Evolutionary conservation across 2,113 vertebrate species (phyloP).

Genomic region (Pyrgilauda ruficollis): DNA sequence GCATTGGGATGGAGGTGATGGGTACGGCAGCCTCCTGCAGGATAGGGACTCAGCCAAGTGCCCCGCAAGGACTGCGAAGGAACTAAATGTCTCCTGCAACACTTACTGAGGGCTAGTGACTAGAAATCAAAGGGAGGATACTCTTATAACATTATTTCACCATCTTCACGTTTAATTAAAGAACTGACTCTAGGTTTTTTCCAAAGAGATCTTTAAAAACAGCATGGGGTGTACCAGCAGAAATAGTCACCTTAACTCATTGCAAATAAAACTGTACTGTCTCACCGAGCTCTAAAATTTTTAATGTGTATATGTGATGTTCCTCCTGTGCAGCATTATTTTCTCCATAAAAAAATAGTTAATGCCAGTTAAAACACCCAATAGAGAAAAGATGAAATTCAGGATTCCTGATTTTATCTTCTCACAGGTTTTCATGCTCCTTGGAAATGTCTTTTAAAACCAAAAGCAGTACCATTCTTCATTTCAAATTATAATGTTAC

Average conservation of each 20-base stretch:
- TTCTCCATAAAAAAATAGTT: not conserved
- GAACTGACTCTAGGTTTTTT: not conserved
- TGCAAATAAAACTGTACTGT: not conserved
- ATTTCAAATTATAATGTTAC: not conserved
- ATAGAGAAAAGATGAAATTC: not conserved
- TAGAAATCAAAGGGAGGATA: not conserved
- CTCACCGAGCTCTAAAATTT: not conserved
- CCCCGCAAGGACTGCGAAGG: not conserved
- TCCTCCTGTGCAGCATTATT: not conserved
- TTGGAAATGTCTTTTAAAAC: not conserved
- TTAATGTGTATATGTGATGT: not conserved
- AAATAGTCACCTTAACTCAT: not conserved
- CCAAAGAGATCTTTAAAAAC: not conserved
- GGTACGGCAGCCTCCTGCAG: not conserved
- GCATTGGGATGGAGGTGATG: fast-evolving
- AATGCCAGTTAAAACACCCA: not conserved
- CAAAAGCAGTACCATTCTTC: not conserved
- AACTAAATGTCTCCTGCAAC: not conserved
- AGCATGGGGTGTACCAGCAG: not conserved
- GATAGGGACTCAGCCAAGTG: not conserved
- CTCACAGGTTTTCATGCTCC: not conserved
- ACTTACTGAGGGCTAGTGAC: not conserved
- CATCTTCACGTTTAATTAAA: not conserved
- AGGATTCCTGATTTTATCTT: not conserved
- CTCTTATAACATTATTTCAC: not conserved